These are phyloP conservation scores for Onychomys torridus DNA, from an alignment of 2,797 vertebrate genomes.

Conservation along the genomic window DNA sequence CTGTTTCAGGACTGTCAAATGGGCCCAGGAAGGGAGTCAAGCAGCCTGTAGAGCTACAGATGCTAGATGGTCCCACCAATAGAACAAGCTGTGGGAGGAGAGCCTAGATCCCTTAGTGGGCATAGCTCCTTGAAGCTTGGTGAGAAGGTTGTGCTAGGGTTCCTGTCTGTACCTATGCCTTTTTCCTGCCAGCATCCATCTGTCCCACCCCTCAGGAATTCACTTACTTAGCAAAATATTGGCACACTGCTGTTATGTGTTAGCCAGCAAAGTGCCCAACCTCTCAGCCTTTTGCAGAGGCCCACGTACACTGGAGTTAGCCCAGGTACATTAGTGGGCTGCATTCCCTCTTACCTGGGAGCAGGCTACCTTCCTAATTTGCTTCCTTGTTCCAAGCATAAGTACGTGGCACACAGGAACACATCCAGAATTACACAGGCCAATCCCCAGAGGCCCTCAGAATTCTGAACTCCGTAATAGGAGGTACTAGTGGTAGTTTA, in stretches of 20 bases:
- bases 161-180: neutral
- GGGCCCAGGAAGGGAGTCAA: neutral
- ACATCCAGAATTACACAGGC: neutral
- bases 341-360: neutral
- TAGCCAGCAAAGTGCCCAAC: neutral
- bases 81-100: neutral
- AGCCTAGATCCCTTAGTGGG: neutral
- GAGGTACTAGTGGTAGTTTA: neutral
- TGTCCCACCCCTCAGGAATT: neutral
- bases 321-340: neutral
- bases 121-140: neutral
- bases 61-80: neutral
- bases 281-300: neutral
- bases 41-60: no score
- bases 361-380: neutral
- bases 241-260: neutral
- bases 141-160: neutral
- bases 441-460: neutral
- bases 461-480: neutral
- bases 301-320: no score
- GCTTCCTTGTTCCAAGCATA: neutral
- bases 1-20: neutral
- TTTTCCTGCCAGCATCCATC: neutral
- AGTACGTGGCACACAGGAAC: no score
- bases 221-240: neutral